These are phyloP conservation scores for Erythrocercus mccallii DNA, from an alignment of 2,113 vertebrate genomes.

Conservation along the genomic window DNA sequence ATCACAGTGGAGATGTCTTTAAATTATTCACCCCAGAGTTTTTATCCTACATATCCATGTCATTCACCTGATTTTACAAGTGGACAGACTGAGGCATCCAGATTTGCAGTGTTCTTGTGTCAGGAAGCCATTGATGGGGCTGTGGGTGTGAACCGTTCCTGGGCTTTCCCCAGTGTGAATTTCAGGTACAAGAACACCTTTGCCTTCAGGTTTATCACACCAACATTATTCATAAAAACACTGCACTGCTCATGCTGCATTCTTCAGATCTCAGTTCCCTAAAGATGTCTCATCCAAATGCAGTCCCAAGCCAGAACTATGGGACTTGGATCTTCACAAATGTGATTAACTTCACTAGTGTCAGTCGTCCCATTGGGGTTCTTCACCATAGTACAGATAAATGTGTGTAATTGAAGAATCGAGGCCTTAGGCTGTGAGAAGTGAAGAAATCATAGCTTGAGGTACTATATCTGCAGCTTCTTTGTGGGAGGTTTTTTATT, in stretches of 20 bases:
- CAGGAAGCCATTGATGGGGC: not conserved
- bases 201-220: not conserved
- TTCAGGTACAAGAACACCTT: not conserved
- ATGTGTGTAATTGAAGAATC: constrained; percentile 4
- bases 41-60: accelerated
- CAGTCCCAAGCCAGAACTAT: not conserved
- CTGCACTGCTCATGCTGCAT: not conserved
- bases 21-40: not conserved
- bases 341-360: not conserved
- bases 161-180: not conserved
- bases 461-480: not conserved
- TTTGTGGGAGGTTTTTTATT: constrained; percentile 14
- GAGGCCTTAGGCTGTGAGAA: constrained; percentile 6
- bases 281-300: not conserved
- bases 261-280: not conserved
- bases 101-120: not conserved
- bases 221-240: not conserved
- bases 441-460: not conserved
- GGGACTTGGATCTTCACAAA: not conserved
- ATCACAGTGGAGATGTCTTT: not conserved
- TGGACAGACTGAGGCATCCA: accelerated
- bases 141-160: accelerated
- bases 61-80: not conserved
- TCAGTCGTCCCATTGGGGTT: not conserved
- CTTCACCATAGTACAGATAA: not conserved